Conservation (phyloP, 2,113 vertebrate species). For the Spea multiplicata region DNA sequence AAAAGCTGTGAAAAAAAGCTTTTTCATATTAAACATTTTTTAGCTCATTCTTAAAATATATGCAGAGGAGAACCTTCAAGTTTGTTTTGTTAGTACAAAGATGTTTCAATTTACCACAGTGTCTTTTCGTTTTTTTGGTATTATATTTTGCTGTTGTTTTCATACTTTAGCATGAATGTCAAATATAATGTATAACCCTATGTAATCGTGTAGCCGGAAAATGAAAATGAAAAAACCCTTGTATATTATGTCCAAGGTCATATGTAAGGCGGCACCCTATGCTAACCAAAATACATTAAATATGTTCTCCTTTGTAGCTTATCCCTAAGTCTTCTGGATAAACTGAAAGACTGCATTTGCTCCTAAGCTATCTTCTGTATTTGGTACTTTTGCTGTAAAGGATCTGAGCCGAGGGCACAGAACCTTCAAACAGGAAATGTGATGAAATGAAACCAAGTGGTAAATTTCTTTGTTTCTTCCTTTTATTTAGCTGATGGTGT, state of each 20-base stretch:
- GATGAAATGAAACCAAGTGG: constrained; percentile 36
- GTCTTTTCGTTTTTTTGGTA: no score
- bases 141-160: no score
- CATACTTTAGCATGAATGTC: no score
- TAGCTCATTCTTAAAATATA: no score
- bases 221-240: no score
- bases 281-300: not conserved
- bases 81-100: no score
- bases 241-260: constrained; percentile 3
- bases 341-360: constrained; percentile 17
- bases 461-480: constrained; percentile 16
- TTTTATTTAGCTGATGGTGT: constrained; percentile 34
- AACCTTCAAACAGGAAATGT: constrained; percentile 26
- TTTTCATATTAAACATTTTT: no score
- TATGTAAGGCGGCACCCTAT: not conserved
- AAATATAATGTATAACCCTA: no score
- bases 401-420: constrained; percentile 24
- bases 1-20: no score
- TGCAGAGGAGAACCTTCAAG: no score
- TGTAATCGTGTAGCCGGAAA: no score
- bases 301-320: not conserved
- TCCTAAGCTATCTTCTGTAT: constrained; percentile 20
- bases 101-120: no score
- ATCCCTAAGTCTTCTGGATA: not conserved
- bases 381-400: constrained; percentile 28